Percentiles rank a stretch among this genome's conserved stretches.
phyloP scores from a whole-genome alignment of 1,140 invertebrate genomes.

The Lordiphosa clarofinis region DNA sequence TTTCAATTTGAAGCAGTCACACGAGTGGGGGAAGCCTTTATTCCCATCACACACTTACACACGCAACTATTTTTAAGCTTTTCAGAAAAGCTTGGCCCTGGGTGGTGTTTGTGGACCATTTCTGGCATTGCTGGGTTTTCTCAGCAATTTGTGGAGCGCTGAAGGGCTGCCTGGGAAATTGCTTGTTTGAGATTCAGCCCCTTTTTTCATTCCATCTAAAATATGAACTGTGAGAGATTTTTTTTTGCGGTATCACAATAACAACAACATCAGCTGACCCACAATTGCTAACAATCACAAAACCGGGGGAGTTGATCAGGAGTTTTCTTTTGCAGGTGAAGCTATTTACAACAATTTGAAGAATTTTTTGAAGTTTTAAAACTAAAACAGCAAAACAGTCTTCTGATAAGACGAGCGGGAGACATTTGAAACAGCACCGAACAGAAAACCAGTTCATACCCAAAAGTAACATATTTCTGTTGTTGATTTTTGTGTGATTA shows the following conservation, averaged over 20 bases:
- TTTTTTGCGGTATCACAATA: not conserved
- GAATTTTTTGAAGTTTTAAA: no score
- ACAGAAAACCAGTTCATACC: no score
- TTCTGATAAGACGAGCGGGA: no score
- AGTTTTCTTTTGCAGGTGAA: not conserved
- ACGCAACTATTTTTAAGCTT: not conserved
- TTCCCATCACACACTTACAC: slow-evolving; percentile 1
- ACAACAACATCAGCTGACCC: not conserved
- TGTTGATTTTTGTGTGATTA: no score
- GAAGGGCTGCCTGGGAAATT: slow-evolving; percentile 14
- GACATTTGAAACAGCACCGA: no score
- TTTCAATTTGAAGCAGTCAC: slow-evolving; percentile 53
- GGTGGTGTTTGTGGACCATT: slow-evolving; percentile 23
- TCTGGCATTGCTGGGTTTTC: slow-evolving; percentile 37
- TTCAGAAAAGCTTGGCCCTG: slow-evolving; percentile 2
- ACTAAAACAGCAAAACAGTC: no score
- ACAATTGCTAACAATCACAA: not conserved
- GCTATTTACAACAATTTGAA: not conserved
- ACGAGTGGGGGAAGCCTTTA: slow-evolving; percentile 24
- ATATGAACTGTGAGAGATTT: slow-evolving; percentile 5
- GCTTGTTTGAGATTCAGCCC: not conserved
- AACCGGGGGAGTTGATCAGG: no score
- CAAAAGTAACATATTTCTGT: no score
- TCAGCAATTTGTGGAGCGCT: slow-evolving; percentile 38
- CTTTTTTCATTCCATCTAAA: slow-evolving; percentile 10